A percentile compares a stretch with the other conserved stretches of the same genome.
These are phyloP conservation scores for Zaprionus capensis DNA, from an alignment of 1,140 invertebrate genomes.

Conservation along the genomic window DNA sequence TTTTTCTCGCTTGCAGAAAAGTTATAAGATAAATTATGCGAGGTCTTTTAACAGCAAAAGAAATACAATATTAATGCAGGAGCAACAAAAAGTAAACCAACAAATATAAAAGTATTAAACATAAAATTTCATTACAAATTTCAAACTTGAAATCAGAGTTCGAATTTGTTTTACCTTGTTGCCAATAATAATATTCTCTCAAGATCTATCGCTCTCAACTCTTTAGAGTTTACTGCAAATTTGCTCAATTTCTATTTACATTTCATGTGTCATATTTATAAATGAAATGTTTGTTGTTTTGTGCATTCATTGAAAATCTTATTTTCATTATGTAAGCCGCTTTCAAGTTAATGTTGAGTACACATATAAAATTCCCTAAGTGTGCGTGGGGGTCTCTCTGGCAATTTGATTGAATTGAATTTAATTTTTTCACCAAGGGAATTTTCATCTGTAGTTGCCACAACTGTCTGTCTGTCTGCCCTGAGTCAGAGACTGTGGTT, in stretches of 20 bases:
- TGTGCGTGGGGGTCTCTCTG: slow-evolving; percentile 1
- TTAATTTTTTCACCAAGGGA: slow-evolving; percentile 33
- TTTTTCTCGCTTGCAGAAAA: not conserved
- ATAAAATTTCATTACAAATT: not conserved
- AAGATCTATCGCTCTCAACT: not conserved
- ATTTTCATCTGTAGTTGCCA: not conserved
- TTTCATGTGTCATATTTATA: slow-evolving; percentile 5
- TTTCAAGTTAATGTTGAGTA: slow-evolving; percentile 40
- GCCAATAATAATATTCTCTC: too few relatives aligned
- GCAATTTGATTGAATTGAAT: slow-evolving; percentile 48
- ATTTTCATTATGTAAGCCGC: slow-evolving; percentile 60
- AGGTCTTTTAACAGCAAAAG: too few relatives aligned
- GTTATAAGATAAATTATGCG: too few relatives aligned
- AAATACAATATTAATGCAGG: too few relatives aligned
- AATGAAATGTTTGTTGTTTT: slow-evolving; percentile 7
- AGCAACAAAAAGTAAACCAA: too few relatives aligned
- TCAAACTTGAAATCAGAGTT: not conserved
- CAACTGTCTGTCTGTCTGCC: not conserved
- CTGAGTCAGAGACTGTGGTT: slow-evolving; percentile 20
- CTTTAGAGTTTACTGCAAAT: slow-evolving; percentile 2
- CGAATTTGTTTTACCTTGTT: too few relatives aligned
- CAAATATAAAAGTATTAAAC: not conserved
- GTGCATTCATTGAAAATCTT: slow-evolving; percentile 32
- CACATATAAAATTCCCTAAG: slow-evolving; percentile 22
- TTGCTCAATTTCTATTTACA: slow-evolving; percentile 42